These are phyloP conservation scores for Sepiola atlantica DNA, from an alignment of 2,888 invertebrate genomes.

Conservation along the genomic window DNA sequence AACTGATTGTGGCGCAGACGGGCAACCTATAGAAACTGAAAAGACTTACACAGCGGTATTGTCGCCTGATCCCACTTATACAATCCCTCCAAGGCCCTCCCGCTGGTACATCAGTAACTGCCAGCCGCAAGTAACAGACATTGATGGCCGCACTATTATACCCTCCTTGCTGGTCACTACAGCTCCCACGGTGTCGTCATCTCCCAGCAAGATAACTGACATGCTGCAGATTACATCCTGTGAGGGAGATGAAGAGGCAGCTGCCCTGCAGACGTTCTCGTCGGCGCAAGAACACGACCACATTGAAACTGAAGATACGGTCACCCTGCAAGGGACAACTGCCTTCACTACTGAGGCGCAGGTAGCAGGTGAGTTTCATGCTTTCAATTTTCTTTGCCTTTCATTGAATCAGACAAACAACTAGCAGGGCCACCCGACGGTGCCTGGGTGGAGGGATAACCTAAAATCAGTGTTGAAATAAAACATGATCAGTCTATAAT, in stretches of 20 bases:
- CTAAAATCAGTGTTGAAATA: too few species aligned
- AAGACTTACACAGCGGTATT: neutral
- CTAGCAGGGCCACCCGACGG: neutral
- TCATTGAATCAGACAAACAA: neutral
- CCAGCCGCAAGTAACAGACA: conserved; percentile 40
- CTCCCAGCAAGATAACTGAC: conserved; percentile 45
- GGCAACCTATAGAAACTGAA: conserved; percentile 38
- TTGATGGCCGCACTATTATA: conserved; percentile 38
- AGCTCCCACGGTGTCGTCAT: neutral
- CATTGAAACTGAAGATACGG: conserved; percentile 11
- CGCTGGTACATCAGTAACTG: conserved; percentile 46
- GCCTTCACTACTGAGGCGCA: conserved; percentile 19
- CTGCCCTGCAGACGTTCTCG: conserved; percentile 36
- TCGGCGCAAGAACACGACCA: conserved; percentile 43
- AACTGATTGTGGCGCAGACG: neutral
- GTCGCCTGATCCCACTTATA: neutral
- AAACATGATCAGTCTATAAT: too few species aligned
- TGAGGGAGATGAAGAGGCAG: conserved; percentile 45
- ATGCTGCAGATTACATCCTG: conserved; percentile 46
- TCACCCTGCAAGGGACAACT: conserved; percentile 38
- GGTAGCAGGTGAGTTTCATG: conserved; percentile 42
- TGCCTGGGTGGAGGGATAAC: too few species aligned
- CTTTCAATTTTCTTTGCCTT: neutral
- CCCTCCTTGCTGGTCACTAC: conserved; percentile 35
- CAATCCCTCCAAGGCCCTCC: conserved; percentile 44